Conservation (phyloP, 2,113 vertebrate species). For the Callochromis pleurospilus region DNA sequence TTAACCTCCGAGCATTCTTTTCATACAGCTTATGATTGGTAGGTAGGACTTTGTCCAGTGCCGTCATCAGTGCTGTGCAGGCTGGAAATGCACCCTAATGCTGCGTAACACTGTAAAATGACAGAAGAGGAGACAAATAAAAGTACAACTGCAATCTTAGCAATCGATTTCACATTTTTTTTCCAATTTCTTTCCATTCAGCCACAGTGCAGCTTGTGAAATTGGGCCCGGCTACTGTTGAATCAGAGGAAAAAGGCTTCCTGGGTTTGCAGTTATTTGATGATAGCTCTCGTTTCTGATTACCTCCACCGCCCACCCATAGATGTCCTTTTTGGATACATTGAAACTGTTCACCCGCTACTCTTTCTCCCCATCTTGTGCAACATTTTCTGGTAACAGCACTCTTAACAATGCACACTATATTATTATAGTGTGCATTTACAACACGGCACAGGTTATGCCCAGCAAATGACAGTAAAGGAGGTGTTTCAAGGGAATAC, state of each 20-base stretch:
- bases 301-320: slow-evolving; percentile 28
- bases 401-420: slow-evolving; percentile 8
- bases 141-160: slow-evolving; percentile 80
- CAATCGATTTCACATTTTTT: slow-evolving; percentile 84
- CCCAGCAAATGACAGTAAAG: neutral
- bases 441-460: neutral
- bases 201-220: slow-evolving; percentile 76
- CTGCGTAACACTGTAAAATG: slow-evolving; percentile 67
- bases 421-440: slow-evolving; percentile 18
- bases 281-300: slow-evolving; percentile 72
- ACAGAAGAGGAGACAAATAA: slow-evolving; percentile 78
- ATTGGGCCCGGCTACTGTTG: slow-evolving; percentile 77
- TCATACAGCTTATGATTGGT: neutral
- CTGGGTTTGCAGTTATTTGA: slow-evolving; percentile 58
- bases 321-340: slow-evolving; percentile 54
- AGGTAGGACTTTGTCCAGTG: neutral
- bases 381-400: slow-evolving; percentile 33
- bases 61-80: slow-evolving; percentile 66
- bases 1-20: neutral
- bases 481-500: neutral
- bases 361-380: slow-evolving; percentile 8
- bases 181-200: slow-evolving; percentile 79
- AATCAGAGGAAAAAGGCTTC: slow-evolving; percentile 73
- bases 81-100: slow-evolving; percentile 65
- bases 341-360: slow-evolving; percentile 59